These are phyloP conservation scores for Gnatocerus cornutus DNA, from an alignment of 2,888 invertebrate genomes.

Conservation along the genomic window DNA sequence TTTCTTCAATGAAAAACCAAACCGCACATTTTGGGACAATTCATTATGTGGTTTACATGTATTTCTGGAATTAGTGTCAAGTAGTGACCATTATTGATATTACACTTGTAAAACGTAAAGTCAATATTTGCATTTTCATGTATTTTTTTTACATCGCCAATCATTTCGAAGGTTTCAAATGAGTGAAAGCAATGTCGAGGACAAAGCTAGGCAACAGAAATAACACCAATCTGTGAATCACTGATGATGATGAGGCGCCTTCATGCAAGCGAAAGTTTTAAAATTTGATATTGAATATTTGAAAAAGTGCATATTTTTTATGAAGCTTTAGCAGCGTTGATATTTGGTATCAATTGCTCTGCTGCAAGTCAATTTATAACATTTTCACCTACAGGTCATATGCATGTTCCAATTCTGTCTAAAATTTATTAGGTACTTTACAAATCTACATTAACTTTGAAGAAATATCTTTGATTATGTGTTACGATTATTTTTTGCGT, in stretches of 20 bases:
- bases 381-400: too few species aligned
- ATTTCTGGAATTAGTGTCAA: neutral
- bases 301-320: too few species aligned
- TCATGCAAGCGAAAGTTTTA: too few species aligned
- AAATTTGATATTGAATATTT: too few species aligned
- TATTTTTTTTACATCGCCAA: neutral
- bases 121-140: slow-evolving; percentile 17
- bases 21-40: neutral
- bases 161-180: neutral
- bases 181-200: slow-evolving; percentile 8
- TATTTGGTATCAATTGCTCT: too few species aligned
- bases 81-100: neutral
- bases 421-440: too few species aligned
- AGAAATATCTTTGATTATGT: neutral
- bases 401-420: too few species aligned
- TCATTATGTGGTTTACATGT: neutral
- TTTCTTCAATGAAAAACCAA: neutral
- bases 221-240: neutral
- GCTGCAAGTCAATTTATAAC: too few species aligned
- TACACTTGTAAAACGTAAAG: neutral
- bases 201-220: slow-evolving; percentile 5
- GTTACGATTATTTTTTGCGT: slow-evolving; percentile 7
- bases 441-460: too few species aligned
- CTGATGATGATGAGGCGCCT: too few species aligned
- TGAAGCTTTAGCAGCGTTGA: too few species aligned